Base-by-base conservation (phyloP, 2,888 invertebrate genomes). In the Microdon myrmicae region DNA sequence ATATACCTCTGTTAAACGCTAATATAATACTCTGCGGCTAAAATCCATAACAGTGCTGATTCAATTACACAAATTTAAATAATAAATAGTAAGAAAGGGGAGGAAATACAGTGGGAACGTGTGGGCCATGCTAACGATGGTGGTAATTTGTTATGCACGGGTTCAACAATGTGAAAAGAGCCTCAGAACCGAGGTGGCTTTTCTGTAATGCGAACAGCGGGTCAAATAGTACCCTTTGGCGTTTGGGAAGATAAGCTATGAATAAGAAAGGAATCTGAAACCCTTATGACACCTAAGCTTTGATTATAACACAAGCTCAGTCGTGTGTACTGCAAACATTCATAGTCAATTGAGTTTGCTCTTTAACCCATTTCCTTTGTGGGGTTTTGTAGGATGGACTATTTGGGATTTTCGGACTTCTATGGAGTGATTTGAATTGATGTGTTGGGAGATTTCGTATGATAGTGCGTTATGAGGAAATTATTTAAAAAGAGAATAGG, bases 311-410 rank as follows among this genome's bases (percentile, higher is more conserved):
- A n/a, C n/a, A n/a, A n/a, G n/a, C n/a, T n/a, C n/a, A n/a, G n/a
- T n/a, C n/a, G n/a, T n/a, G n/a, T n/a, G n/a, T n/a, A n/a, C n/a
- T n/a, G n/a, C n/a, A n/a, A n/a, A n/a, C n/a, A 19, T 12, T 19
- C 9, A 43, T 25, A 34, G 22, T 19, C 37, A 45, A 47, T 29
- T n/a, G n/a, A 51, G 58, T 49, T 58, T 59, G 54, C 54, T 44
- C 56, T 59, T 48, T 53, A 35, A 43, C 48, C 34, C 28, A 28
- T 41, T 34, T n/a, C n/a, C n/a, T n/a, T n/a, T n/a, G n/a, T n/a
- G n/a, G n/a, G n/a, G n/a, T n/a, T n/a, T n/a, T n/a, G n/a, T n/a
- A n/a, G n/a, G n/a, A n/a, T n/a, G n/a, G n/a, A n/a, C n/a, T 20
- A 32, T 19, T 45, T 41, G 20, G 19, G 20, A 2, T 9, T 12